Evolutionary conservation across 1,140 invertebrate species (phyloP).

Genomic region (Colletes gigas): DNA sequence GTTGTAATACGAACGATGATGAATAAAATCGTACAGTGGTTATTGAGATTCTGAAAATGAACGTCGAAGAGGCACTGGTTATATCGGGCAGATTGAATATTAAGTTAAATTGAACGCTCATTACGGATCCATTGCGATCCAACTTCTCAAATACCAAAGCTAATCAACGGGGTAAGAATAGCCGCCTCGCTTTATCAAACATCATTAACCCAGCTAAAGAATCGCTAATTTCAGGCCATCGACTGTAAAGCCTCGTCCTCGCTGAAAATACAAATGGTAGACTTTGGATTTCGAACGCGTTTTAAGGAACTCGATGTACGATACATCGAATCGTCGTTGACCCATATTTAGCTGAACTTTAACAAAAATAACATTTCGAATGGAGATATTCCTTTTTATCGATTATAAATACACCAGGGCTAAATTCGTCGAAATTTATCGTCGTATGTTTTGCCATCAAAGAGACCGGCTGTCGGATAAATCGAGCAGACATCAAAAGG

Average conservation of each 20-base stretch:
- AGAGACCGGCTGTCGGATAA: not conserved
- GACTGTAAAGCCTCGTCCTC: not conserved
- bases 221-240: conserved; percentile 33
- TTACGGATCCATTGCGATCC: conserved; percentile 13
- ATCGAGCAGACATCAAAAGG: not conserved
- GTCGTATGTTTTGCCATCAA: no score
- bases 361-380: no score
- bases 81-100: not conserved
- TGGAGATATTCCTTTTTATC: no score
- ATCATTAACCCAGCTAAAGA: conserved; percentile 39
- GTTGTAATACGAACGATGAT: no score
- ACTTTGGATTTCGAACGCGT: no score
- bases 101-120: not conserved
- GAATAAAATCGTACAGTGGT: no score
- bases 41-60: no score
- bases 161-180: conserved; percentile 27
- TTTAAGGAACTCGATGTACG: no score
- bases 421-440: no score
- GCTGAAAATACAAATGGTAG: not conserved
- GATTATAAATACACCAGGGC: no score
- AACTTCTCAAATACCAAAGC: conserved; percentile 27
- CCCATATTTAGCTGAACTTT: no score
- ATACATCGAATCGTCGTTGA: no score
- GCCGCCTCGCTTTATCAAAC: conserved; percentile 33
- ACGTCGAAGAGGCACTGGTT: not conserved